Percentiles rank a stretch among this genome's conserved stretches.
Evolutionary conservation across 2,113 vertebrate species (phyloP).

Genomic region (Coracopsis vasa): DNA sequence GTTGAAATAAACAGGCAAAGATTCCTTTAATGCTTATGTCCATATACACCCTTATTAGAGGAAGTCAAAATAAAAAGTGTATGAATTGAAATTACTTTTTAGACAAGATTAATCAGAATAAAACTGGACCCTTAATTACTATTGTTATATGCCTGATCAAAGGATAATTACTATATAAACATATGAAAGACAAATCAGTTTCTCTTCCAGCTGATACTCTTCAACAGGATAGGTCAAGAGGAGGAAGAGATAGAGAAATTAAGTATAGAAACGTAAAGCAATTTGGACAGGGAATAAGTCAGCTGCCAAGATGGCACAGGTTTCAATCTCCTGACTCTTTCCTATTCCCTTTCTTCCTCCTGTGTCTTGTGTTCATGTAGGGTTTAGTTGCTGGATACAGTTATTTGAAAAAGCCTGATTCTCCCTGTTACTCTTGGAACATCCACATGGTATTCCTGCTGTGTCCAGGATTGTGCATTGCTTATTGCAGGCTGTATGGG

Average conservation of each 20-base stretch:
- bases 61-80: background rate
- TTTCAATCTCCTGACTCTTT: background rate
- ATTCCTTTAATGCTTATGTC: background rate
- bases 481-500: background rate
- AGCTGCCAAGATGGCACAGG: background rate
- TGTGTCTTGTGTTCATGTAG: background rate
- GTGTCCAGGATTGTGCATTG: too few relatives aligned
- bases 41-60: background rate
- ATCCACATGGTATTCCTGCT: background rate
- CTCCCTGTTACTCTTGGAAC: background rate
- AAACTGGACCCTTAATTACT: background rate
- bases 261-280: background rate
- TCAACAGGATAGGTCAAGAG: background rate
- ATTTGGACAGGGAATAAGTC: background rate
- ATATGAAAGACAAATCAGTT: background rate
- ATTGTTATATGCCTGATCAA: background rate
- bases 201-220: background rate
- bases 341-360: background rate
- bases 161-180: background rate
- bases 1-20: background rate
- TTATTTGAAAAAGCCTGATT: background rate
- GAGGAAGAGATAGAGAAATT: background rate
- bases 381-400: background rate
- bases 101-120: background rate
- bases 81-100: background rate